A percentile compares a stretch with the other conserved stretches of the same genome.
phyloP scores from a whole-genome alignment of 2,797 vertebrate genomes.

The Jordanella pulchra region DNA sequence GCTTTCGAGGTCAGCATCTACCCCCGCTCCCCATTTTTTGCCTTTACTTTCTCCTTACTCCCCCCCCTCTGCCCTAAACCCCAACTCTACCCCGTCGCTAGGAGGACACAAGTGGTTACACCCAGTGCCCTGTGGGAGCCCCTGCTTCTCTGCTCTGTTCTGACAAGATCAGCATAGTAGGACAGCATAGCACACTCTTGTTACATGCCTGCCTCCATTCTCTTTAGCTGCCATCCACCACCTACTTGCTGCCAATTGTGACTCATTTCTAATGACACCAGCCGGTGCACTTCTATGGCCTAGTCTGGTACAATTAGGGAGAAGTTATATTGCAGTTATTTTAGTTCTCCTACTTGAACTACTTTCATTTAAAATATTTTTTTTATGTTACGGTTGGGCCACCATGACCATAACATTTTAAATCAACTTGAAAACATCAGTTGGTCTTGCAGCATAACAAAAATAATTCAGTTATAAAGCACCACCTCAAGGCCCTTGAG shows the following conservation, averaged over 20 bases:
- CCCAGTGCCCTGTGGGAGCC: slow-evolving; percentile 35
- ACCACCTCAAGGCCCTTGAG: background rate
- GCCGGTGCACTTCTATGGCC: slow-evolving; percentile 24
- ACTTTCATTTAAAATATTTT: background rate
- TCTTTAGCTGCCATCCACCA: slow-evolving; percentile 29
- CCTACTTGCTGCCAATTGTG: slow-evolving; percentile 46
- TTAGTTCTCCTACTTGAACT: slow-evolving; percentile 16
- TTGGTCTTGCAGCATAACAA: background rate
- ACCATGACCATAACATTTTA: slow-evolving; percentile 13
- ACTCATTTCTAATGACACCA: slow-evolving; percentile 40
- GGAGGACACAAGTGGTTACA: slow-evolving; percentile 44
- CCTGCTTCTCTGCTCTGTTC: slow-evolving; percentile 14
- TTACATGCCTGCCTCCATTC: slow-evolving; percentile 37
- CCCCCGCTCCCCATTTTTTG: slow-evolving; percentile 7
- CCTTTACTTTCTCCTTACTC: slow-evolving; percentile 22
- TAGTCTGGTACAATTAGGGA: slow-evolving; percentile 14
- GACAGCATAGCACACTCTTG: slow-evolving; percentile 35
- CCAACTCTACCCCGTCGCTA: slow-evolving; percentile 11
- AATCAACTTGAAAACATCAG: slow-evolving; percentile 18
- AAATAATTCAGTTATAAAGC: background rate
- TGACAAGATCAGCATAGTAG: slow-evolving; percentile 34
- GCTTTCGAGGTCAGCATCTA: slow-evolving; percentile 54
- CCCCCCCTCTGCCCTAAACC: slow-evolving; percentile 1
- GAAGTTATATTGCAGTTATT: slow-evolving; percentile 8
- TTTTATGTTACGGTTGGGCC: background rate